These are phyloP conservation scores for Rhadina sibilatrix DNA, from an alignment of 2,113 vertebrate species.

Conservation along the genomic window DNA sequence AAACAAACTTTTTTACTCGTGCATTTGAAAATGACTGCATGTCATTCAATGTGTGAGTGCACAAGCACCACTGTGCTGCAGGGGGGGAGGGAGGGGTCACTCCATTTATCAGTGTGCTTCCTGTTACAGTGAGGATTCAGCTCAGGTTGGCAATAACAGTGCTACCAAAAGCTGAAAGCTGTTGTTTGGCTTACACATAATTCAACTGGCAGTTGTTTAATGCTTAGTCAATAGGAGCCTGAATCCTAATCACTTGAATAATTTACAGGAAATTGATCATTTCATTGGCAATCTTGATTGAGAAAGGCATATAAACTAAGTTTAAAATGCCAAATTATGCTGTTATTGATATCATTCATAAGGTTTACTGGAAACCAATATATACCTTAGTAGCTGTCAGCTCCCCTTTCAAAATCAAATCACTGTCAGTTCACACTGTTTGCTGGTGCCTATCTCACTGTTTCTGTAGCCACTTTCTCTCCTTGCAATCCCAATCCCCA, in stretches of 20 bases:
- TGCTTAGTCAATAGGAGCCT: neutral
- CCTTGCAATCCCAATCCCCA: slow-evolving; percentile 6
- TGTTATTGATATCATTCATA: neutral
- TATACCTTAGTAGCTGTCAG: neutral
- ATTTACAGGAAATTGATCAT: neutral
- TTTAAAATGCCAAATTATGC: neutral
- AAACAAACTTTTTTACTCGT: neutral
- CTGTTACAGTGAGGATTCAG: neutral
- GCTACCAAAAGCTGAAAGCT: neutral
- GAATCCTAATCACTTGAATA: neutral
- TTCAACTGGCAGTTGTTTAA: neutral
- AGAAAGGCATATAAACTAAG: neutral
- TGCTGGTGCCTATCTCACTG: neutral
- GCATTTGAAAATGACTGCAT: neutral
- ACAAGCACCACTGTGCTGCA: accelerated
- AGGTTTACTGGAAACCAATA: neutral
- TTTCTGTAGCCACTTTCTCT: neutral
- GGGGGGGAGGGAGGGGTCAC: neutral
- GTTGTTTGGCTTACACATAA: neutral
- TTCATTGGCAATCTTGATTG: neutral
- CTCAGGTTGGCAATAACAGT: neutral
- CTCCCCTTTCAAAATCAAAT: neutral
- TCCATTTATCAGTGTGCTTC: neutral
- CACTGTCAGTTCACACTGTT: accelerated
- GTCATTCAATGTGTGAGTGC: neutral